Evolutionary conservation across 2,888 invertebrate genomes (phyloP).

Genomic region (Phlogophora meticulosa): DNA sequence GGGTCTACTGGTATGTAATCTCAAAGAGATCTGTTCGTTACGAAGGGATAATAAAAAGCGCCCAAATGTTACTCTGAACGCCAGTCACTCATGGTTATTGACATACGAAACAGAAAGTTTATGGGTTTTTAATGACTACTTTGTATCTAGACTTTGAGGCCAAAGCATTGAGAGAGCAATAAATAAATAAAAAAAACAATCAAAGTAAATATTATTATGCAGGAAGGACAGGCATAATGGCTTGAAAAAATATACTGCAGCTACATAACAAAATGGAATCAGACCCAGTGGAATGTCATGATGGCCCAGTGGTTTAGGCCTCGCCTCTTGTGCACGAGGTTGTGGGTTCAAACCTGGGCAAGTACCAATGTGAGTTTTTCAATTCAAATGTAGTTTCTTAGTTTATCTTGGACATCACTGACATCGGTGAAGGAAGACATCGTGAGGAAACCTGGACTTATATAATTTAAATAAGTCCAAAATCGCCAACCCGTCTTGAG

Average conservation of each 20-base stretch:
- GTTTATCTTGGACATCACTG: too few relatives aligned
- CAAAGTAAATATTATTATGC: constrained; percentile 31
- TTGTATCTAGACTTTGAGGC: constrained; percentile 37
- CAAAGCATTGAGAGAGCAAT: constrained; percentile 47
- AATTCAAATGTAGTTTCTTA: too few relatives aligned
- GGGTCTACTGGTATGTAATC: constrained; percentile 34
- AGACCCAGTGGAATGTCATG: too few relatives aligned
- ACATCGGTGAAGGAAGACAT: too few relatives aligned
- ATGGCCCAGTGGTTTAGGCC: too few relatives aligned
- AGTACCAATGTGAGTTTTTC: too few relatives aligned
- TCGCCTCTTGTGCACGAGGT: too few relatives aligned
- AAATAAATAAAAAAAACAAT: constrained; percentile 35
- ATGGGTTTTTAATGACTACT: constrained; percentile 52
- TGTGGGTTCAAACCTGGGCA: too few relatives aligned
- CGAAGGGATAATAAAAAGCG: constrained; percentile 43
- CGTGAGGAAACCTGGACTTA: too few relatives aligned
- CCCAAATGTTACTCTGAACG: constrained; percentile 42
- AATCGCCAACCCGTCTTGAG: too few relatives aligned
- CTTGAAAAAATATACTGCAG: background rate
- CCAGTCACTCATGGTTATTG: constrained; percentile 51
- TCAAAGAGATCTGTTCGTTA: constrained; percentile 42
- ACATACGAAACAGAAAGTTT: constrained; percentile 51
- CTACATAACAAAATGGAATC: background rate
- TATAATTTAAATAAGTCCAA: too few relatives aligned
- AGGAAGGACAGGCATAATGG: constrained; percentile 16